Percentiles rank a stretch among this genome's conserved stretches.
Conservation (phyloP, 2,888 invertebrate species). For the Rhynchonema sp. region DNA sequence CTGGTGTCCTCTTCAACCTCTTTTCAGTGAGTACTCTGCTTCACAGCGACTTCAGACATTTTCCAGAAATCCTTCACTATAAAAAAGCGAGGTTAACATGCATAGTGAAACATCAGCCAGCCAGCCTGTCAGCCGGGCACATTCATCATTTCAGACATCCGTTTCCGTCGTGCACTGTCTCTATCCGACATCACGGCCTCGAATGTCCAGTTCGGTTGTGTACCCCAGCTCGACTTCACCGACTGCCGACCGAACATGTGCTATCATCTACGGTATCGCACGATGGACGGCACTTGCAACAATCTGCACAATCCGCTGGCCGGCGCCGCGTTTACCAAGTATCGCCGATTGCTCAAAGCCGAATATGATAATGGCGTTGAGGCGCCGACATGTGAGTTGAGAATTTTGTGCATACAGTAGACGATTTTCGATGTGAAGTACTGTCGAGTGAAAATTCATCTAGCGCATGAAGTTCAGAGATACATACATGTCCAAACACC, state of each 20-base stretch:
- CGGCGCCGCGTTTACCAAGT: conserved; percentile 69
- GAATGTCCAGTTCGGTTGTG: conserved; percentile 24
- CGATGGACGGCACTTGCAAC: conserved; percentile 81
- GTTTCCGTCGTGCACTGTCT: conserved; percentile 13
- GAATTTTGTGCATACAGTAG: not conserved
- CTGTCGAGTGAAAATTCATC: not conserved
- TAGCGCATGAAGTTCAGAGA: too few relatives aligned
- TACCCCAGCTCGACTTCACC: conserved; percentile 21
- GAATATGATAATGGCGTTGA: conserved; percentile 23
- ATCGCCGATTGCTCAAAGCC: conserved; percentile 15
- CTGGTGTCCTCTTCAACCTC: too few relatives aligned
- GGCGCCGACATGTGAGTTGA: conserved; percentile 16
- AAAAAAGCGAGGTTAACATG: too few relatives aligned
- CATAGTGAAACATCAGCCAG: too few relatives aligned
- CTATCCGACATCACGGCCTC: conserved; percentile 18
- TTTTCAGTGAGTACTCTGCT: too few relatives aligned
- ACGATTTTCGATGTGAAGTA: not conserved
- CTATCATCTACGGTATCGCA: conserved; percentile 44
- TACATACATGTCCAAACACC: too few relatives aligned
- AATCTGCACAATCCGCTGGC: conserved; percentile 64
- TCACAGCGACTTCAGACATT: too few relatives aligned
- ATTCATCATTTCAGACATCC: not conserved
- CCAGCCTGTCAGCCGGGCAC: not conserved
- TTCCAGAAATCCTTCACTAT: too few relatives aligned
- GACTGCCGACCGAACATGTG: conserved; percentile 23